Evolutionary conservation across 1,140 invertebrate species (phyloP).

Genomic region (Hetaerina americana): DNA sequence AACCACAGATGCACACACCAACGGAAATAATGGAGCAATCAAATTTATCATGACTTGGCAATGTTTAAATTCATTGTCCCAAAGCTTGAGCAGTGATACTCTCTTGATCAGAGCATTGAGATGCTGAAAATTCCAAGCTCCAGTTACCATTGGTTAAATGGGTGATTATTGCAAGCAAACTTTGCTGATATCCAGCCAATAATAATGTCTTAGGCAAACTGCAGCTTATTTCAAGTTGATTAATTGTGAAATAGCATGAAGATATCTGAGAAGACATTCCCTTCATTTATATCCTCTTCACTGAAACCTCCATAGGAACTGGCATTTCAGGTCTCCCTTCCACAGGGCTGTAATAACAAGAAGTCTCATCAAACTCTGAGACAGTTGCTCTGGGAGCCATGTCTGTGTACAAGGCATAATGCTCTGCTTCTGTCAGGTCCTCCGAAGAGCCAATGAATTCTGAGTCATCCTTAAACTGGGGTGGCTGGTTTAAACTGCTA

Average conservation of each 20-base stretch:
- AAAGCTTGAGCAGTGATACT: too few relatives aligned
- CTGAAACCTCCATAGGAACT: background rate
- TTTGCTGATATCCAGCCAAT: too few relatives aligned
- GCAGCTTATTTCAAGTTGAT: too few relatives aligned
- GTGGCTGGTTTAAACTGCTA: background rate
- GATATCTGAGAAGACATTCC: too few relatives aligned
- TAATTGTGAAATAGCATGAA: too few relatives aligned
- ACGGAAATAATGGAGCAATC: background rate
- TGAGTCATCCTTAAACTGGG: background rate
- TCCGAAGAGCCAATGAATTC: constrained; percentile 20
- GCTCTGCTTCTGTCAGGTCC: constrained; percentile 68
- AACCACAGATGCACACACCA: background rate
- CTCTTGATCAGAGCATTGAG: too few relatives aligned
- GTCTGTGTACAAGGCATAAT: constrained; percentile 71
- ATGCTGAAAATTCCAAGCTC: too few relatives aligned
- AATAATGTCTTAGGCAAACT: too few relatives aligned
- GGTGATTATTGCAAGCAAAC: too few relatives aligned
- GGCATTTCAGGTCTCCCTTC: constrained; percentile 35
- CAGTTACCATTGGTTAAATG: too few relatives aligned
- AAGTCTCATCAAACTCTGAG: constrained; percentile 76
- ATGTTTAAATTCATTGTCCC: too few relatives aligned
- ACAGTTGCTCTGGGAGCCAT: constrained; percentile 68
- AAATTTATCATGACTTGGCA: background rate
- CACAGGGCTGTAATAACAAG: constrained; percentile 70
- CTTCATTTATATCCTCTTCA: background rate